These are phyloP conservation scores for Furnarius figulus DNA, from an alignment of 2,113 vertebrate species.

Conservation along the genomic window DNA sequence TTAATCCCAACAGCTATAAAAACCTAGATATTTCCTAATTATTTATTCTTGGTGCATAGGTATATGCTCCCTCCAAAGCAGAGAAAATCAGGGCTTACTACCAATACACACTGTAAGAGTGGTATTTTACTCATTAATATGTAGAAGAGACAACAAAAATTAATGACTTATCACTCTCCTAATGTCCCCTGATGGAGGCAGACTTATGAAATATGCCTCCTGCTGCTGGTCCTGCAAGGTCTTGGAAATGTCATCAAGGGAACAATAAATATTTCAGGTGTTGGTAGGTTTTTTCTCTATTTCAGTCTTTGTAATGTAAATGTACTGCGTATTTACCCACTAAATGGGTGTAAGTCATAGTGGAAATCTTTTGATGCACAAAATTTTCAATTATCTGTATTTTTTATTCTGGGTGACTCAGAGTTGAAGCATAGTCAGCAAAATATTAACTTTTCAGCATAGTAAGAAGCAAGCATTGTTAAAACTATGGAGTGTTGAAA, in stretches of 20 bases:
- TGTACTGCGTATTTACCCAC: neutral
- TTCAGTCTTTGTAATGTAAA: neutral
- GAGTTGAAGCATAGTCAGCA: neutral
- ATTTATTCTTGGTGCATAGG: neutral
- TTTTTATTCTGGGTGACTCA: neutral
- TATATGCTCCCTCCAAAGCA: neutral
- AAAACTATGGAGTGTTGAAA: neutral
- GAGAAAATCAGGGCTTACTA: neutral
- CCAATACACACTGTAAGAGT: neutral
- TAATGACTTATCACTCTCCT: slow-evolving; percentile 16
- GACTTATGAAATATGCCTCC: slow-evolving; percentile 36
- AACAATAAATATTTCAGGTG: neutral
- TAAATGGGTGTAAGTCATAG: neutral
- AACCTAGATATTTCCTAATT: neutral
- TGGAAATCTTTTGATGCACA: neutral
- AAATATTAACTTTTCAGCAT: neutral
- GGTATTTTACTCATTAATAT: neutral
- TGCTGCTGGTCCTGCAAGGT: slow-evolving; percentile 8
- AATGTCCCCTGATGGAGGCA: neutral
- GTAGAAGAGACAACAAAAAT: slow-evolving; percentile 10
- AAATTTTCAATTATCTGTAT: neutral
- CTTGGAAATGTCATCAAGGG: neutral
- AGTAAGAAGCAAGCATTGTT: neutral
- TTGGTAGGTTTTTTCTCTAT: neutral
- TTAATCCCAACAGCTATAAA: slow-evolving; percentile 37